These are phyloP conservation scores for Polietes domitor DNA, from an alignment of 2,888 invertebrate genomes.

Conservation along the genomic window DNA sequence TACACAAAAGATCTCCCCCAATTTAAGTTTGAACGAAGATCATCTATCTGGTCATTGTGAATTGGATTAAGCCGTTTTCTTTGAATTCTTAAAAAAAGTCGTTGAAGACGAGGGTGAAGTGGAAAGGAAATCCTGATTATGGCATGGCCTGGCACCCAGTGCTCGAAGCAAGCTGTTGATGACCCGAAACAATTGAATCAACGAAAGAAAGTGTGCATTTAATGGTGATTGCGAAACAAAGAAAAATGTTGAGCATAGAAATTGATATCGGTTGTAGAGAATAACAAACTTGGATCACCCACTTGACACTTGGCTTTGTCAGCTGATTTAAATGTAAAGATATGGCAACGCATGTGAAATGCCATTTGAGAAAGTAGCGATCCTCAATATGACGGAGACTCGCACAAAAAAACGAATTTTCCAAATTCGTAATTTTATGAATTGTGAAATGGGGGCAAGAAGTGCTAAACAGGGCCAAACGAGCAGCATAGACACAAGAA, in stretches of 20 bases:
- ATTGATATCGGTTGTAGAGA: background rate
- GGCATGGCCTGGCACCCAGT: background rate
- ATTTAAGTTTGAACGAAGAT: conserved; percentile 13
- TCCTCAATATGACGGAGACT: no score
- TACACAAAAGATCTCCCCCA: background rate
- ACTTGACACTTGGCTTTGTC: no score
- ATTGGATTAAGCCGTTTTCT: conserved; percentile 36
- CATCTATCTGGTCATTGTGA: background rate
- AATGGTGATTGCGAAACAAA: background rate
- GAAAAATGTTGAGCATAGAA: background rate
- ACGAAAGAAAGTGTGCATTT: background rate
- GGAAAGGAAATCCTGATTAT: conserved; percentile 26
- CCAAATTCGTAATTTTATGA: no score
- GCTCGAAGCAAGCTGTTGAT: background rate
- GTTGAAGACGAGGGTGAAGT: conserved; percentile 2
- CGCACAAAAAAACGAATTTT: no score
- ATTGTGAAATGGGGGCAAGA: no score
- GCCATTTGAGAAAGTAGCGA: no score
- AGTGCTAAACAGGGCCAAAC: no score
- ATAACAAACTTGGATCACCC: no score
- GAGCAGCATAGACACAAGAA: no score
- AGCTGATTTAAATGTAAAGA: no score
- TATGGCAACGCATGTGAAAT: no score
- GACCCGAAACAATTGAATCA: conserved; percentile 7
- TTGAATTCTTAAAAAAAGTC: conserved; percentile 18